Base-by-base conservation (phyloP, 1,140 invertebrate species). In the Maniola jurtina region DNA sequence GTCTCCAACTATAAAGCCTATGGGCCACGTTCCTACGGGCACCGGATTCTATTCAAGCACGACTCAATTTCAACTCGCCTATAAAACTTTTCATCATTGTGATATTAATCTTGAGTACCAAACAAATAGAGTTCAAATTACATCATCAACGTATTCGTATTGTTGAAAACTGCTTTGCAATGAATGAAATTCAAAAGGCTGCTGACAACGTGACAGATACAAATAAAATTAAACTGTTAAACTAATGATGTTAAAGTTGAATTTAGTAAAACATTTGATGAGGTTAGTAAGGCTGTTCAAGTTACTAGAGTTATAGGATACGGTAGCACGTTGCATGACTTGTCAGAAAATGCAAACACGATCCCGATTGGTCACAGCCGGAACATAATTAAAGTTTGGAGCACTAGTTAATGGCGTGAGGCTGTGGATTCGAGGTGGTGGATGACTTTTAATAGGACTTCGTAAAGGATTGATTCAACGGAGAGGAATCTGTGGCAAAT, bases 361-460 rank as follows among this genome's bases (percentile, higher is more conserved):
- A 89, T 81, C 84, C 77, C 85, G 78, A 90, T 90, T 90, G 88
- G 86, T 89, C 87, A 90, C 88, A 89, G 84, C 75, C 86, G 69
- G 81, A 89, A 89, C 82, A 86, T 89, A 90, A 90, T 90, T 90
- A 90, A 90, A 90, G 86, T 90, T 90, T 88, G 87, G 86, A 86
- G 84, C 82, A 86, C 78, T 84, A 83, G 76, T 82, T 90, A 88
- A 89, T 90, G 87, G 87, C 84, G 84, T 88, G 83, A 89, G 80
- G 84, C 83, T 81, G 80, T 80, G 84, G 78, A 89, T 90, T 89
- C 84, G 86, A 86, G 86, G 83, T 88, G 84, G 83, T 88, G 78
- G 78, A 74, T 89, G 86, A 90, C 84, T 90, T 90, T 89, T 88
- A 88, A 90, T 90, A 86, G 84, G 83, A 81, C 80, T 82, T 88